Evolutionary conservation across 2,797 vertebrate genomes (phyloP).

Genomic region (Sebastes matsubarae): DNA sequence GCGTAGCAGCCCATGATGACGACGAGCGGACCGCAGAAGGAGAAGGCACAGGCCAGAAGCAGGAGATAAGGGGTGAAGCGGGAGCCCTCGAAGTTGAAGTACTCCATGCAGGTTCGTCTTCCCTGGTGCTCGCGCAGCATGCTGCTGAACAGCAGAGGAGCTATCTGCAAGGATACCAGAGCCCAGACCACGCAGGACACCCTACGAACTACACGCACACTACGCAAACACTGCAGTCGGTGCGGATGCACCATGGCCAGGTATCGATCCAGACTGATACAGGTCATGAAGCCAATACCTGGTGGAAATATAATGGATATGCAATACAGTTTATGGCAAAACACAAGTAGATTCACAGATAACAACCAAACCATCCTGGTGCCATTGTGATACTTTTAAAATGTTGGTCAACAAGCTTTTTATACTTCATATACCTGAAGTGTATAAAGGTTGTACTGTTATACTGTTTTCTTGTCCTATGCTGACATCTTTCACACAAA

Average conservation of each 20-base stretch:
- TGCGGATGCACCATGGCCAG: conserved; percentile 85
- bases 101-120: conserved; percentile 88
- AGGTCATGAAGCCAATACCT: conserved; percentile 90
- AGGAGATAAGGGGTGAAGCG: conserved; percentile 70
- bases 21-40: conserved; percentile 83
- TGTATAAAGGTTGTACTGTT: not conserved
- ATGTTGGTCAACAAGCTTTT: not conserved
- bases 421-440: not conserved
- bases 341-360: not conserved
- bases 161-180: conserved; percentile 79
- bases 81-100: conserved; percentile 79
- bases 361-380: not conserved
- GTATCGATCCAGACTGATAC: conserved; percentile 87
- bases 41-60: conserved; percentile 78
- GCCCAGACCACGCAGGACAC: conserved; percentile 83
- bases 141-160: conserved; percentile 80
- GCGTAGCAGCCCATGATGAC: conserved; percentile 86
- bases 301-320: not conserved
- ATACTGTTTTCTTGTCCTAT: not conserved
- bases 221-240: conserved; percentile 70
- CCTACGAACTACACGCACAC: conserved; percentile 66
- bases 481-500: too few species aligned
- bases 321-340: not conserved
- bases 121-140: conserved; percentile 64
- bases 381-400: not conserved